Base-by-base conservation (phyloP, 2,888 invertebrate species). In the Drosophila sordidula region DNA sequence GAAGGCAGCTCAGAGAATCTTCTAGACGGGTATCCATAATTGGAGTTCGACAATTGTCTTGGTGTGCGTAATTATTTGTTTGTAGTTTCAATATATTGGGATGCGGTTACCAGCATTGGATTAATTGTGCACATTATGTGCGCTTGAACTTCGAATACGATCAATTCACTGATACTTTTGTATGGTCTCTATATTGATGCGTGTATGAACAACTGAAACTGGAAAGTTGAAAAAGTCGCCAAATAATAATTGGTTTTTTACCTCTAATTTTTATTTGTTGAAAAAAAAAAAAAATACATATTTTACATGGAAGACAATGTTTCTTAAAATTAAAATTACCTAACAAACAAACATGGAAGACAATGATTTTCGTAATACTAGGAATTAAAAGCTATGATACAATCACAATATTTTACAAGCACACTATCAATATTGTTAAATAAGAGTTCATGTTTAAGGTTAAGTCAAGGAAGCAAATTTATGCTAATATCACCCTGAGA, bases 261-360 rank as follows among this genome's bases (percentile, higher is more conserved):
- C 66, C 22, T 66, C 68, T 77, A 71, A 55, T 57, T 68, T 18
- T 18, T 18, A 18, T 18, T 18, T 18, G 18, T 18, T 18, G 2
- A 18, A 18, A 18, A 18, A 18, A 18, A 85, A 70, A 68, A 58
- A 70, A 79, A 79, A 44, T 22, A 50, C 5, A 45, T 69, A 57
- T 84, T 82, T 87, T 83, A 86, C 63, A 89, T 90, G 91, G 91
- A 91, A 91, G 91, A 91, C 91, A 90, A 80, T 71, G 75, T 78
- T 79, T 67, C 56, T 81, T 77, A 82, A 42, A 32, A 44, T 75
- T 72, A 64, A 22, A 16, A 11, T 64, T 61, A 64, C 82, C 79
- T 79, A 74, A 84, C 77, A 90, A 84, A 89, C 89, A 84, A 84
- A 84, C 78, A 82, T 80, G 90, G 90, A 90, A 90, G 90, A 90